phyloP scores from a whole-genome alignment of 2,888 invertebrate species.

The Tribolium freemani region DNA sequence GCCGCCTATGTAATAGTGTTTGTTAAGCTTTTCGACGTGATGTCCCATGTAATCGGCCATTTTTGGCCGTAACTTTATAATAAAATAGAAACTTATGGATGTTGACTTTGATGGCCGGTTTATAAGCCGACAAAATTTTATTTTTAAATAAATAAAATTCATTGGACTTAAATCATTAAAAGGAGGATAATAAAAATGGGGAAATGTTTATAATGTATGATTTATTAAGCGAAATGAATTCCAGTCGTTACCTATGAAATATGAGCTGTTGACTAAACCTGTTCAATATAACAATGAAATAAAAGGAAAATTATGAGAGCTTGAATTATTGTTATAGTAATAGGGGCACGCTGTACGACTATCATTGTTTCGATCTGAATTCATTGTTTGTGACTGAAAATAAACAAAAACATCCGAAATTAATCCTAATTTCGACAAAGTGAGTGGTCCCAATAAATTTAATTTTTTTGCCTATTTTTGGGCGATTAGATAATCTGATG shows the following conservation, averaged over 20 bases:
- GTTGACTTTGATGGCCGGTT: neutral
- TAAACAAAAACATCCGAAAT: too few relatives aligned
- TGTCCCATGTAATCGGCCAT: neutral
- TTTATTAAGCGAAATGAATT: neutral
- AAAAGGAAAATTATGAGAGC: neutral
- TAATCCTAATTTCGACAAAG: too few relatives aligned
- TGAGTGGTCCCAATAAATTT: neutral
- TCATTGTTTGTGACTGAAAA: too few relatives aligned
- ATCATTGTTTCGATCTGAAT: neutral
- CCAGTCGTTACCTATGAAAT: neutral
- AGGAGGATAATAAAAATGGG: neutral
- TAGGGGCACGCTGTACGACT: neutral
- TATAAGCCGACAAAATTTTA: neutral
- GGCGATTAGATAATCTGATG: neutral
- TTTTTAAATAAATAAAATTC: neutral
- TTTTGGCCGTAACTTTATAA: constrained; percentile 7
- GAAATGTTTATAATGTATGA: neutral
- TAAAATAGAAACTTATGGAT: constrained; percentile 5
- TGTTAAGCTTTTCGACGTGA: constrained; percentile 1
- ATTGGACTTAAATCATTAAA: neutral
- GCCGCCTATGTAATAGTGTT: constrained; percentile 11
- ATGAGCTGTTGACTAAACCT: neutral
- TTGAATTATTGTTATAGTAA: neutral
- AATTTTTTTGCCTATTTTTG: neutral
- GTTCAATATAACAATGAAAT: neutral